Base-by-base conservation (phyloP, 1,140 invertebrate genomes). In the Psilanteris sp. region DNA sequence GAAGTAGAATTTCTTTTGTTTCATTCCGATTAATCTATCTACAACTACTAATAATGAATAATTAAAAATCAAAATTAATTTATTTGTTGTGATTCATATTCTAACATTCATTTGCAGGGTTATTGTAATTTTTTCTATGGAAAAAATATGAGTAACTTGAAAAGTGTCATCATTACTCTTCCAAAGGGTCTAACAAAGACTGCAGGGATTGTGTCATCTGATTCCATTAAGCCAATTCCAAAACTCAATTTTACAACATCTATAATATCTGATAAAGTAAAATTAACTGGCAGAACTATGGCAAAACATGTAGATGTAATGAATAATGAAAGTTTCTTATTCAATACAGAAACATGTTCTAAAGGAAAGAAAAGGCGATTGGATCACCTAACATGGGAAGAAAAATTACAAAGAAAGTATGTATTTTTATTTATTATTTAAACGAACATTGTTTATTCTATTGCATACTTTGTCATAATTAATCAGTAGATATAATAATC, bases 321-420 rank as follows among this genome's bases (percentile, higher is more conserved):
- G 3, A 52, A 57, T 1, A 67, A 80, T 13, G 39, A 74, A 6
- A 9, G 75, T 74, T 8, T 27, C 36, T 11, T 32, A 75, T 14
- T 79, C 76, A 24, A 85, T 78, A 59, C 46, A 44, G 18, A 62
- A 68, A 9, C 80, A 77, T 36, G 78, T 16, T 46, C 46, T 0
- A 67, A 90, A 57, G 89, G 90, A 2, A 92, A 93, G 77, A 95
- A 95, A 82, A 89, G 94, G 24, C 89, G 93, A 10, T 85, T 95
- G 57, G 93, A 95, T 85, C 93, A 95, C 85, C 83, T 95, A 1
- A 91, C 93, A 15, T 94, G 93, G 92, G 94, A 95, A 82, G 94
- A 95, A 85, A 95, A 95, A 83, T 88, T 95, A 57, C 93, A 94
- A 82, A 89, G 94, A 83, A 95, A 95, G 94, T 95, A 89, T 91